Conservation (phyloP, 37 sponge, comb jelly and placozoan species). For the Halichondria panicea region DNA sequence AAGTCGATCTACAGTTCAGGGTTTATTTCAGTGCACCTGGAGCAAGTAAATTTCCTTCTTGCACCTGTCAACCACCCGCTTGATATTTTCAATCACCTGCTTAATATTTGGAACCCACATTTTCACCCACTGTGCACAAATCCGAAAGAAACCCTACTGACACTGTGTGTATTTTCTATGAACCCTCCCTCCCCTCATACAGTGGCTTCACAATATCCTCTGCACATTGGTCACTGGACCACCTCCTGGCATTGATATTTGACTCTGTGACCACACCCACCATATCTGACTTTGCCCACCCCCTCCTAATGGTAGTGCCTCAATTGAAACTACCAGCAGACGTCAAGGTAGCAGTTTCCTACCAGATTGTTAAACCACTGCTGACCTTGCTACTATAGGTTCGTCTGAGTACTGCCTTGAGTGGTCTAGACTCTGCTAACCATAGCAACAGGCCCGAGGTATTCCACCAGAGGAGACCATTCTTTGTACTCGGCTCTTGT, state of each 20-base stretch:
- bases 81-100: too few species aligned
- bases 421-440: slow-evolving; percentile 38
- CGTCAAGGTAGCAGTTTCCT: not conserved
- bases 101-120: too few species aligned
- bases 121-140: too few species aligned
- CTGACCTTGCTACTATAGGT: not conserved
- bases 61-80: too few species aligned
- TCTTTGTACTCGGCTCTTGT: slow-evolving; percentile 36
- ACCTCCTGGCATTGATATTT: slow-evolving; percentile 34
- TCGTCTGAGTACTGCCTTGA: slow-evolving; percentile 26
- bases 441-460: slow-evolving; percentile 17
- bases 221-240: slow-evolving; percentile 7
- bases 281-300: not conserved
- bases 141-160: too few species aligned
- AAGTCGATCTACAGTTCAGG: not conserved
- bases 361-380: not conserved
- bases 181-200: not conserved
- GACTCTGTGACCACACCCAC: slow-evolving; percentile 4
- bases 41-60: not conserved
- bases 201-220: slow-evolving; percentile 21
- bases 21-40: not conserved
- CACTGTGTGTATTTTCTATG: too few species aligned
- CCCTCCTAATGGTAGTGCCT: slow-evolving; percentile 10
- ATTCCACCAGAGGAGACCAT: slow-evolving; percentile 6
- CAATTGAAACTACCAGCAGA: slow-evolving; percentile 29